phyloP scores from a whole-genome alignment of 2,888 invertebrate genomes.

The Dryococelus australis region DNA sequence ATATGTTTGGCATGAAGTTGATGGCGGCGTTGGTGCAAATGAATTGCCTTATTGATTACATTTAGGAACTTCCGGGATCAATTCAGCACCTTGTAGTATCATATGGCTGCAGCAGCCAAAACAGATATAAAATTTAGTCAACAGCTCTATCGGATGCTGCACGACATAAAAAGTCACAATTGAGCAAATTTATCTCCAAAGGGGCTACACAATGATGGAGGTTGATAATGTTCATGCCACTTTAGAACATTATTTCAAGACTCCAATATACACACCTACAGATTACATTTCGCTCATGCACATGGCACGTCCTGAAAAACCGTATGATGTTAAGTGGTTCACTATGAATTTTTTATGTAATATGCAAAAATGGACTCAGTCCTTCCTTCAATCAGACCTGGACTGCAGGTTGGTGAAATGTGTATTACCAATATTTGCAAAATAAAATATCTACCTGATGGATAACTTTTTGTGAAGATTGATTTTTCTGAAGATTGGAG shows the following conservation, averaged over 20 bases:
- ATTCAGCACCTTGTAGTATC: too few relatives aligned
- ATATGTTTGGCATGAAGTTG: too few relatives aligned
- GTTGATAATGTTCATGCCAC: conserved; percentile 25
- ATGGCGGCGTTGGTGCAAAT: too few relatives aligned
- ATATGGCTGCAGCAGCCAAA: too few relatives aligned
- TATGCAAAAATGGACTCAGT: conserved; percentile 28
- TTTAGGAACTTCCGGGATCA: too few relatives aligned
- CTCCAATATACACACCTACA: conserved; percentile 38
- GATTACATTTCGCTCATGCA: conserved; percentile 40
- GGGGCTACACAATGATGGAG: conserved; percentile 28
- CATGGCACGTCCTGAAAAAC: conserved; percentile 38
- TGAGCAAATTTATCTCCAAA: conserved; percentile 22
- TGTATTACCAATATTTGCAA: conserved; percentile 11
- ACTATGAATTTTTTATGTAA: conserved; percentile 35
- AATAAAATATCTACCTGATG: too few relatives aligned
- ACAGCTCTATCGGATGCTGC: too few relatives aligned
- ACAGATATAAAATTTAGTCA: too few relatives aligned
- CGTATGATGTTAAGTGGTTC: conserved; percentile 39
- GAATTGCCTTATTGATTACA: too few relatives aligned
- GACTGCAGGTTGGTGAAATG: not conserved
- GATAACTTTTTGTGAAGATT: conserved; percentile 17
- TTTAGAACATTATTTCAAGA: conserved; percentile 29
- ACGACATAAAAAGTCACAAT: conserved; percentile 5
- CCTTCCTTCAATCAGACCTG: conserved; percentile 7
- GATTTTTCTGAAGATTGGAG: not conserved